phyloP scores from a whole-genome alignment of 2,113 vertebrate species.

The Ptilonorhynchus violaceus region DNA sequence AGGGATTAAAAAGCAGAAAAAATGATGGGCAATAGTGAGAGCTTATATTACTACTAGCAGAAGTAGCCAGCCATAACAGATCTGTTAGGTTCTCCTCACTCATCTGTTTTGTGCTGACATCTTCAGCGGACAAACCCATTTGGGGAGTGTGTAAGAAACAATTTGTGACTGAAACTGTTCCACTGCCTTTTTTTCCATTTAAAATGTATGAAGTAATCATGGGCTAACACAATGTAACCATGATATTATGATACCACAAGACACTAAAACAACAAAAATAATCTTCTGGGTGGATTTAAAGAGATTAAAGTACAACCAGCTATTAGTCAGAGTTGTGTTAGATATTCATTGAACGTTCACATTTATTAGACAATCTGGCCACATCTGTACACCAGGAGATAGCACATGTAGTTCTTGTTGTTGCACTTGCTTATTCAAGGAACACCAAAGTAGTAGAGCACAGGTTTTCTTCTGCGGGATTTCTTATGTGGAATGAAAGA shows the following conservation, averaged over 20 bases:
- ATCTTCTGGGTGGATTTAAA: background rate
- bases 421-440: background rate
- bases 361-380: background rate
- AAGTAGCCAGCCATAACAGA: background rate
- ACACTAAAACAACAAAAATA: background rate
- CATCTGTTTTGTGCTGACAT: background rate
- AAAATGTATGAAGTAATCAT: background rate
- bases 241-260: background rate
- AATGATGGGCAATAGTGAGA: background rate
- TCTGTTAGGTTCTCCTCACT: background rate
- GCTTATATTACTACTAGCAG: rapidly evolving
- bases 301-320: background rate
- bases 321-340: background rate
- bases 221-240: background rate
- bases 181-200: background rate
- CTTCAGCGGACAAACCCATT: background rate
- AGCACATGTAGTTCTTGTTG: background rate
- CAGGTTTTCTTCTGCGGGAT: background rate
- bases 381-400: background rate
- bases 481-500: background rate
- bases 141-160: background rate
- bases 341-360: background rate
- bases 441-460: background rate
- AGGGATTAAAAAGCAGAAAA: background rate
- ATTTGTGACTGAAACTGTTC: background rate